Conservation (phyloP, 2,113 vertebrate species). For the Crocuta crocuta region DNA sequence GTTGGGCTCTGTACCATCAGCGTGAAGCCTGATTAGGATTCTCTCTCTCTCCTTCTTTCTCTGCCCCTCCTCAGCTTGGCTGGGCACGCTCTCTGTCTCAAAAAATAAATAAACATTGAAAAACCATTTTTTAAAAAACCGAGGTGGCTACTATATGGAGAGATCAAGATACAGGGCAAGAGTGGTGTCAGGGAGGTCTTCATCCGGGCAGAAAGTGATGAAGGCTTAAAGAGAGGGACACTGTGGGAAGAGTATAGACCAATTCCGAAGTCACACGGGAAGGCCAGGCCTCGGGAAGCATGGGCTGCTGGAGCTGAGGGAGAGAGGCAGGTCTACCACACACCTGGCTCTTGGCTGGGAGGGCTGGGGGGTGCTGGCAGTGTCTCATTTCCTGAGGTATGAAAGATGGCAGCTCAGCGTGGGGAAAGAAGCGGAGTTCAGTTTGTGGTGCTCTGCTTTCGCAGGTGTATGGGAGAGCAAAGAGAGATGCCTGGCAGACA, state of each 20-base stretch:
- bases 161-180: not conserved
- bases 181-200: not conserved
- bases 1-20: too few species aligned
- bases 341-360: not conserved
- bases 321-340: not conserved
- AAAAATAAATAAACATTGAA: too few species aligned
- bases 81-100: too few species aligned
- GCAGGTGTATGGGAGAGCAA: not conserved
- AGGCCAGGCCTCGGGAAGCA: not conserved
- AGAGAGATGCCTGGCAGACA: not conserved
- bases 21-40: too few species aligned
- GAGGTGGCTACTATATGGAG: not conserved
- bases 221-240: not conserved
- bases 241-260: not conserved
- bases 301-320: not conserved
- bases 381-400: not conserved
- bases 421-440: not conserved
- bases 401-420: not conserved
- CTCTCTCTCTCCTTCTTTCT: too few species aligned
- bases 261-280: not conserved
- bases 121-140: not conserved
- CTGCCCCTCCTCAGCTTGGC: too few species aligned
- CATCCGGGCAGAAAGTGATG: not conserved
- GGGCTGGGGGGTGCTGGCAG: not conserved
- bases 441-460: not conserved